Conservation (phyloP, 2,888 invertebrate species). For the Urechis unicinctus region DNA sequence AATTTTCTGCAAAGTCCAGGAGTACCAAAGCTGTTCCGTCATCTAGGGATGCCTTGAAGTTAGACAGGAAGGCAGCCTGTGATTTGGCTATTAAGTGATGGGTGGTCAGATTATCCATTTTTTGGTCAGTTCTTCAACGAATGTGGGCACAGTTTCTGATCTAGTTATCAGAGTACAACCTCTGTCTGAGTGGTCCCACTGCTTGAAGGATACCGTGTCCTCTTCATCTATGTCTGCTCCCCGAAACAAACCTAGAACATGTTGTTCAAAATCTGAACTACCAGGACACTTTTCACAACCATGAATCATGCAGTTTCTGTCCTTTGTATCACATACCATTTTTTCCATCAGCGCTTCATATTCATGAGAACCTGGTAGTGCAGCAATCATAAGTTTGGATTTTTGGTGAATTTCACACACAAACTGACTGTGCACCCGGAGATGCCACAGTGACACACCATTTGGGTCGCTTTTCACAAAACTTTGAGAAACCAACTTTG, state of each 20-base stretch:
- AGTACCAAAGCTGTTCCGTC: not conserved
- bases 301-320: conserved; percentile 1
- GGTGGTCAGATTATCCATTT: not conserved
- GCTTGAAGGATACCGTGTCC: not conserved
- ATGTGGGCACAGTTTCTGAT: too few species aligned
- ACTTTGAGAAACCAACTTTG: not conserved
- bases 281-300: not conserved
- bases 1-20: too few species aligned
- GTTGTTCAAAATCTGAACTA: not conserved
- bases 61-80: not conserved
- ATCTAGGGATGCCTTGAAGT: not conserved
- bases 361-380: not conserved
- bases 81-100: not conserved
- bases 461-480: not conserved
- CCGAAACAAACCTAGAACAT: not conserved
- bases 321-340: not conserved
- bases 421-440: not conserved
- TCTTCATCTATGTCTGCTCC: not conserved
- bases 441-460: not conserved
- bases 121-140: not conserved
- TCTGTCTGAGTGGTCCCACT: not conserved
- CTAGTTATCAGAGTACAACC: not conserved
- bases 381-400: not conserved
- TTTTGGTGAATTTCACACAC: conserved; percentile 1
- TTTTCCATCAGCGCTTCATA: not conserved